phyloP scores from a whole-genome alignment of 2,797 vertebrate genomes.

The Bucorvus abyssinicus region DNA sequence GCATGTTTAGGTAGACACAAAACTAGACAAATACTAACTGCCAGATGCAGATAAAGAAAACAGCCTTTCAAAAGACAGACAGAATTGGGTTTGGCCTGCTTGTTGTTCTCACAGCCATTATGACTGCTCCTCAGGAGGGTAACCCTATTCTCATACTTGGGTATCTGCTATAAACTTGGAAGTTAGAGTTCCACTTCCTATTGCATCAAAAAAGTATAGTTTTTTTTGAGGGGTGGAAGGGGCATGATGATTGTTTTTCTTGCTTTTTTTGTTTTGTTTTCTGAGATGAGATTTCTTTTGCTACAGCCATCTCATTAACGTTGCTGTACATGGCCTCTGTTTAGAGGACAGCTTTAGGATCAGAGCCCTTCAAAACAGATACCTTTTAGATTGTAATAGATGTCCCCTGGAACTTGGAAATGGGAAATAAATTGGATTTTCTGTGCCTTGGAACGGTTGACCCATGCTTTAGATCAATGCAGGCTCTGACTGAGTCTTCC shows the following conservation, averaged over 20 bases:
- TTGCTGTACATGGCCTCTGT: neutral
- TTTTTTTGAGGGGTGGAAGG: neutral
- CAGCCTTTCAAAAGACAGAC: neutral
- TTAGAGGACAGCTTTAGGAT: conserved; percentile 1
- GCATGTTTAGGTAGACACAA: neutral
- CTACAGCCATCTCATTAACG: conserved; percentile 10
- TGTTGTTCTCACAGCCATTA: neutral
- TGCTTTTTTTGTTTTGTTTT: neutral
- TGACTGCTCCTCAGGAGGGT: neutral
- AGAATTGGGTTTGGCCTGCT: neutral
- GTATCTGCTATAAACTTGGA: neutral
- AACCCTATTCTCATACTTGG: neutral
- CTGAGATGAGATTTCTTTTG: conserved; percentile 12
- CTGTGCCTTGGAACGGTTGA: neutral
- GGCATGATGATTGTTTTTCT: neutral
- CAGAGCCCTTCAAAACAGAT: conserved; percentile 1
- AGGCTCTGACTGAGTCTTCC: neutral
- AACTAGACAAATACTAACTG: neutral
- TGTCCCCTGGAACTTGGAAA: conserved; percentile 10
- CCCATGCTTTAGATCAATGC: conserved; percentile 3
- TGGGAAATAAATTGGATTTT: conserved; percentile 47
- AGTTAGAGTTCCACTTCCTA: neutral
- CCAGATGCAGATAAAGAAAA: neutral
- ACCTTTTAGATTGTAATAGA: neutral
- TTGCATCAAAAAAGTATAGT: neutral